Percentiles rank a stretch among this genome's conserved stretches.
These are phyloP conservation scores for Chaetodon auriga DNA, from an alignment of 2,113 vertebrate species.

Conservation along the genomic window DNA sequence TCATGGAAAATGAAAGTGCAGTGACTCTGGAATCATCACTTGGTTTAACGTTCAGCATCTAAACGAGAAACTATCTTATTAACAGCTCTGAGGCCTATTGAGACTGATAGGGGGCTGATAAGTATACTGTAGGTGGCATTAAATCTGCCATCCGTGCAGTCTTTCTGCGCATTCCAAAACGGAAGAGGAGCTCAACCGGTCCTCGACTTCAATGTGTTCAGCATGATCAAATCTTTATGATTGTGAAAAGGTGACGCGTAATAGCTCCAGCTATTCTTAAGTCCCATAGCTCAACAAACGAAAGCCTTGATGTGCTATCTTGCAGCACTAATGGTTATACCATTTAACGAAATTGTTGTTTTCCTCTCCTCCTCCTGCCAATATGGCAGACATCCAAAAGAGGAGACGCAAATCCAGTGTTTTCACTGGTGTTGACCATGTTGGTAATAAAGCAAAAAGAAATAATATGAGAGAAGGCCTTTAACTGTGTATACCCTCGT, in stretches of 20 bases:
- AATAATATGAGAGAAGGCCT: conserved; percentile 23
- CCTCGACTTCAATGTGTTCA: not conserved
- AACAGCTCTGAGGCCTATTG: not conserved
- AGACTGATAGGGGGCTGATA: not conserved
- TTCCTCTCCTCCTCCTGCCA: not conserved
- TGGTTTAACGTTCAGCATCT: not conserved
- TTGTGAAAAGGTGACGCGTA: conserved; percentile 10
- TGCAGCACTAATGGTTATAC: conserved; percentile 24
- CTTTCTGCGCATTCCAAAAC: not conserved
- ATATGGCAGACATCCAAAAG: conserved; percentile 32
- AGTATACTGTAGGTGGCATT: not conserved
- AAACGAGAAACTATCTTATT: not conserved
- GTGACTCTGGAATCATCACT: not conserved
- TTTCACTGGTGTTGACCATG: conserved; percentile 6
- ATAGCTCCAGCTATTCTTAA: conserved; percentile 4
- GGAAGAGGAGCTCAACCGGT: not conserved
- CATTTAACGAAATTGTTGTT: conserved; percentile 30
- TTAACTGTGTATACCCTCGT: conserved; percentile 28
- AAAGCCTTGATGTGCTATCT: conserved; percentile 9
- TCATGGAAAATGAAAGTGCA: not conserved
- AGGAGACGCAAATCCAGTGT: conserved; percentile 24
- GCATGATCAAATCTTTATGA: conserved; percentile 19
- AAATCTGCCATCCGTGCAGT: not conserved
- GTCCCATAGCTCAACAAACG: conserved; percentile 15
- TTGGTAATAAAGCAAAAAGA: conserved; percentile 34